Evolutionary conservation across 2,113 vertebrate species (phyloP).

Genomic region (Nansenia antarctica): DNA sequence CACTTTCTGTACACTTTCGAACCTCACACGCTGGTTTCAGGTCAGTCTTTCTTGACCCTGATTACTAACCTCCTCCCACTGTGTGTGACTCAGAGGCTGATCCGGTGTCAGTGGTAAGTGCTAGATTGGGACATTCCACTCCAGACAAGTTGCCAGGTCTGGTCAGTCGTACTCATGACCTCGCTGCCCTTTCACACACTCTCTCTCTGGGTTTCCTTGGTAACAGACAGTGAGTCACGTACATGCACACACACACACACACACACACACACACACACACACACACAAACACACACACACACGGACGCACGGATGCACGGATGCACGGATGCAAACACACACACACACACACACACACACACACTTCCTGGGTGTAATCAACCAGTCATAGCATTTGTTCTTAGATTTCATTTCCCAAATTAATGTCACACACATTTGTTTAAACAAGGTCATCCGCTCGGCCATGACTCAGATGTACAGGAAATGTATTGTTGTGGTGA

Average conservation of each 20-base stretch:
- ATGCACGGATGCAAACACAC: slow-evolving; percentile 18
- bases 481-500: slow-evolving; percentile 29
- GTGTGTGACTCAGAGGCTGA: slow-evolving; percentile 34
- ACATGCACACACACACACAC: slow-evolving; percentile 14
- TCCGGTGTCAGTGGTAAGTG: slow-evolving; percentile 44
- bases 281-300: slow-evolving; percentile 5
- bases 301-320: not conserved
- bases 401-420: slow-evolving; percentile 39
- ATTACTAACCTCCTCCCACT: not conserved
- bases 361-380: slow-evolving; percentile 19
- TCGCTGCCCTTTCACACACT: slow-evolving; percentile 53
- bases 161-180: slow-evolving; percentile 61
- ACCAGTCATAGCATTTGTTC: slow-evolving; percentile 18
- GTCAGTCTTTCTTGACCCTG: not conserved
- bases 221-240: slow-evolving; percentile 63
- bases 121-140: slow-evolving; percentile 51
- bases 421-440: slow-evolving; percentile 42
- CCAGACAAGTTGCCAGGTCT: slow-evolving; percentile 62
- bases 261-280: slow-evolving; percentile 28
- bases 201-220: slow-evolving; percentile 64
- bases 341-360: not conserved
- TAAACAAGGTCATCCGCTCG: slow-evolving; percentile 38
- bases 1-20: not conserved
- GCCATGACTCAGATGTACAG: slow-evolving; percentile 23
- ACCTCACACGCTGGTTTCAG: not conserved